phyloP scores from a whole-genome alignment of 2,797 vertebrate genomes.

The Microctenopoma steveboyesi region DNA sequence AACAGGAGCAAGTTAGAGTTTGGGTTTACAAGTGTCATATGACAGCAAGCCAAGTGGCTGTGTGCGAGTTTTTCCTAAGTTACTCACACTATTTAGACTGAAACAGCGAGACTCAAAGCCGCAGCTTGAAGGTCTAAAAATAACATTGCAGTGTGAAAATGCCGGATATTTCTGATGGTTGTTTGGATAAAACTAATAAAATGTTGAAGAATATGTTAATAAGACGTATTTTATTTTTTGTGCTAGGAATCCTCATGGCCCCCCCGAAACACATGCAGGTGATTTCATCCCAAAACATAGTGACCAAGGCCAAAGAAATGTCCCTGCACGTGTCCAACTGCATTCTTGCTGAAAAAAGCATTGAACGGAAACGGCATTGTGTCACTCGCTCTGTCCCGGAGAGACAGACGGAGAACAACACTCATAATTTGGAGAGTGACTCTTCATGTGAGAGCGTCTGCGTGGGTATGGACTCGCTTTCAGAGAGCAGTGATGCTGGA shows the following conservation, averaged over 20 bases:
- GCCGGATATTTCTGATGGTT: neutral
- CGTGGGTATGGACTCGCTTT: neutral
- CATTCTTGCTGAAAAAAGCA: slow-evolving; percentile 52
- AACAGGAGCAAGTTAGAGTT: neutral
- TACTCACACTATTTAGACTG: neutral
- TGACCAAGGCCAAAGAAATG: slow-evolving; percentile 59
- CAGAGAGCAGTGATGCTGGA: slow-evolving; percentile 45
- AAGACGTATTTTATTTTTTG: slow-evolving; percentile 5
- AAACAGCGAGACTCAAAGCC: too few species aligned
- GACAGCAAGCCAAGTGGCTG: neutral
- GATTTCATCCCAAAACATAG: slow-evolving; percentile 5
- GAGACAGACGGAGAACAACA: slow-evolving; percentile 28
- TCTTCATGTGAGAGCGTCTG: slow-evolving; percentile 16
- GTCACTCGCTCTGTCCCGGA: slow-evolving; percentile 17
- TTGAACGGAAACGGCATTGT: slow-evolving; percentile 51
- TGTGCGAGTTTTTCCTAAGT: neutral
- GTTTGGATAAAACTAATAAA: neutral
- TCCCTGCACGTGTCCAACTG: slow-evolving; percentile 34
- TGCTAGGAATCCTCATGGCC: slow-evolving; percentile 14
- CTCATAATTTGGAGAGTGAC: slow-evolving; percentile 7
- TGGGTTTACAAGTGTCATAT: neutral
- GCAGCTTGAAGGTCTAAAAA: neutral
- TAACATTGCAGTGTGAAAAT: neutral
- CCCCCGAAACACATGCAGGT: slow-evolving; percentile 15
- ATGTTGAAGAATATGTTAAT: neutral